These are phyloP conservation scores for Enteromius unitaeniatus DNA, from an alignment of 2,797 vertebrate species.

Conservation along the genomic window DNA sequence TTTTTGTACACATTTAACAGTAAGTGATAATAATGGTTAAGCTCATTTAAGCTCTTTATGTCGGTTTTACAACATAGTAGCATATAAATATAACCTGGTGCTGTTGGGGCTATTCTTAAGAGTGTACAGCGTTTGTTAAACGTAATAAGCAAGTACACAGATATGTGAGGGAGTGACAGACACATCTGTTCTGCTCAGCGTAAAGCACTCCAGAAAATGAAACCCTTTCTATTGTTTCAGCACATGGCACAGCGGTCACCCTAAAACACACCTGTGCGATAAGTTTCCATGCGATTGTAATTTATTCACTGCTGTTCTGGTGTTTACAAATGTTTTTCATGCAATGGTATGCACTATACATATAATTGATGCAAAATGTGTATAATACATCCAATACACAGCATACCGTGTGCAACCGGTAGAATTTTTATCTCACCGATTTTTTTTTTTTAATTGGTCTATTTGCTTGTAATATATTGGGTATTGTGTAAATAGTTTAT, in stretches of 20 bases:
- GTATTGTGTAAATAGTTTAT: not conserved
- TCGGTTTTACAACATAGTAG: slow-evolving; percentile 11
- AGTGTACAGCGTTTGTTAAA: not conserved
- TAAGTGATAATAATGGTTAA: not conserved
- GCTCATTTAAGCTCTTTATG: not conserved
- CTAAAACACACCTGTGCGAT: slow-evolving; percentile 28
- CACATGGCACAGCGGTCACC: slow-evolving; percentile 33
- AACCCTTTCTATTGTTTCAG: slow-evolving; percentile 42
- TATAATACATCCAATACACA: not conserved
- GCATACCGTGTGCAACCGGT: no score
- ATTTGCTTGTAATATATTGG: not conserved
- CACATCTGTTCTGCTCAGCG: slow-evolving; percentile 29
- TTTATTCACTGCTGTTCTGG: slow-evolving; percentile 5
- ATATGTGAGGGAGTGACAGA: slow-evolving; percentile 18
- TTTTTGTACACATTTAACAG: not conserved
- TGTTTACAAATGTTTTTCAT: not conserved
- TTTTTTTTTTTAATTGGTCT: not conserved
- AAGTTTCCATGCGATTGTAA: slow-evolving; percentile 12
- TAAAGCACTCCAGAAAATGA: slow-evolving; percentile 11
- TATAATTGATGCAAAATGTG: slow-evolving; percentile 2
- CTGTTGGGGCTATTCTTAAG: not conserved
- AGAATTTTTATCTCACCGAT: not conserved
- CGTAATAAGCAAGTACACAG: slow-evolving; percentile 1
- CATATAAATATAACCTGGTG: not conserved
- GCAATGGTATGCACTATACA: not conserved